Evolutionary conservation across 2,888 invertebrate genomes (phyloP), one percentile per base, ranked within the genome.

Genomic region (Saturnia japonica): DNA sequence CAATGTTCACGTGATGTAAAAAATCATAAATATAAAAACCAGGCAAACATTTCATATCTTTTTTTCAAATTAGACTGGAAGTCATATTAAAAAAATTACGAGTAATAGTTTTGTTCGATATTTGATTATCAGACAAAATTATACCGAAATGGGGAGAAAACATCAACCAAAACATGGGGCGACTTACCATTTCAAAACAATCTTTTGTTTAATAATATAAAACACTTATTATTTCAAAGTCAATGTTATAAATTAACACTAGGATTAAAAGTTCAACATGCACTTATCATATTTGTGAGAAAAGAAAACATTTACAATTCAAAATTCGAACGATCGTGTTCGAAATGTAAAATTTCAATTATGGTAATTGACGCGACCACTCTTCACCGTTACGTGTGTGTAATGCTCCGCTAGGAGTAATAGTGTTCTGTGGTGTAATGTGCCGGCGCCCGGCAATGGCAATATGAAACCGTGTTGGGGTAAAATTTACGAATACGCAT

Each of bases 121-220:
- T 54, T 70, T 14, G 42, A 69, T 6, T 34, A 54, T 8, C 22
- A 60, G 4, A 60, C 28, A 60, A 12, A 28, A 25, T 22, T 42
- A 28, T 54, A 54, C 66, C 42, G 67, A 70, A 70, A 54, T 25
- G 51, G 66, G 45, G 71, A 67, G 42, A 68, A 69, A 72, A 73
- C 57, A 70, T 71, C 25, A 76, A 74, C 68, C 70, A 70, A 66
- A 73, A 74, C 73, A 71, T 73, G 71, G 76, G 78, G 75, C 78
- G 77, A 79, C 80, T 78, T 80, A 80, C 80, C 80, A 80, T 80
- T 74, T 73, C 69, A 70, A 73, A 70, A 69, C 71, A 70, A 73
- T 70, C 68, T 70, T 51, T 70, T 66, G 72, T 60, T 60, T 73
- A 74, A 70, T 73, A 73, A 74, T 78, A 75, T 74, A 68, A 64